phyloP scores from a whole-genome alignment of 2,888 invertebrate genomes.

The Phlogophora meticulosa region DNA sequence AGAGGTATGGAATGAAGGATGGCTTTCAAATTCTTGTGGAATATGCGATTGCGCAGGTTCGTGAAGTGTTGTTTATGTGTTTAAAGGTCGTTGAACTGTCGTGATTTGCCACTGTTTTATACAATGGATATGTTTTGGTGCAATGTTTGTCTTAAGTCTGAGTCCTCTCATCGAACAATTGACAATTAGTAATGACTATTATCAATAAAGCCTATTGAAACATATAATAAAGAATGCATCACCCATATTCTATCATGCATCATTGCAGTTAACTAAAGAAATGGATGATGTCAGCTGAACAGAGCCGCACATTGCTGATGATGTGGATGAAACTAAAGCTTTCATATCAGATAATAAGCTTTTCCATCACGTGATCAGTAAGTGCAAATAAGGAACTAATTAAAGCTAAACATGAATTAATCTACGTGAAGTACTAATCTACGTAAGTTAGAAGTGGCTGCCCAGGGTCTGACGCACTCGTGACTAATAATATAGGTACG shows the following conservation, averaged over 20 bases:
- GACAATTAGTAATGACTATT: not conserved
- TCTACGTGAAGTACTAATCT: too few species aligned
- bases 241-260: not conserved
- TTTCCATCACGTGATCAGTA: not conserved
- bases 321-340: not conserved
- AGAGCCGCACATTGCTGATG: not conserved
- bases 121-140: constrained; percentile 1
- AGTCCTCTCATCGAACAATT: not conserved
- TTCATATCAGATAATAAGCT: not conserved
- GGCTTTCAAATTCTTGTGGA: constrained; percentile 54
- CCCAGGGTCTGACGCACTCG: constrained; percentile 28
- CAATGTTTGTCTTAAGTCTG: not conserved
- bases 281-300: constrained; percentile 2
- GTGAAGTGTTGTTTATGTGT: constrained; percentile 9
- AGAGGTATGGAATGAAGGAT: constrained; percentile 48
- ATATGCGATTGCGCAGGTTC: constrained; percentile 44
- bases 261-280: not conserved
- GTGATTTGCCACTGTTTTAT: constrained; percentile 39
- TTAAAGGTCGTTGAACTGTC: constrained; percentile 39
- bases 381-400: constrained; percentile 6
- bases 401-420: constrained; percentile 15
- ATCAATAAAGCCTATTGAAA: not conserved
- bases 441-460: constrained; percentile 12
- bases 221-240: constrained; percentile 7
- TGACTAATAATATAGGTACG: constrained; percentile 45